Conservation (phyloP, 2,797 vertebrate species). For the Syndactyla subalaris region DNA sequence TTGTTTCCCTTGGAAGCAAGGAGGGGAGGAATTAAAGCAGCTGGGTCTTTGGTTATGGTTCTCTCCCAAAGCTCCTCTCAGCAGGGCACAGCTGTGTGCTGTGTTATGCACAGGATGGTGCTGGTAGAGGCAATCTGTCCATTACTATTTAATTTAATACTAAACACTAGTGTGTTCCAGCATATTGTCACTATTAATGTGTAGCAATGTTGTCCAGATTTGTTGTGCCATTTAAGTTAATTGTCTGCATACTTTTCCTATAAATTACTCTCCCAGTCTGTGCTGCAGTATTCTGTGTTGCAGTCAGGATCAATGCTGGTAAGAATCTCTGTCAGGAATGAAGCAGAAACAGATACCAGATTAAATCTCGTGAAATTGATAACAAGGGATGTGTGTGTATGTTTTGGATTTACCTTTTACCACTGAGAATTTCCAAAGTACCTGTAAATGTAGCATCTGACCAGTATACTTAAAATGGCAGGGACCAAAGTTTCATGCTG, state of each 20-base stretch:
- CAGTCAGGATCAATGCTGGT: not conserved
- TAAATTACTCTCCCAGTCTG: constrained; percentile 11
- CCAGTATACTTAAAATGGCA: not conserved
- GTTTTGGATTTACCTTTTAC: not conserved
- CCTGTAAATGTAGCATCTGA: not conserved
- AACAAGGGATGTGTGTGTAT: not conserved
- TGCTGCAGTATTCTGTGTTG: not conserved
- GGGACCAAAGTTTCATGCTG: not conserved
- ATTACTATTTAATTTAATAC: constrained; percentile 25
- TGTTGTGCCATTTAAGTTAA: constrained; percentile 32
- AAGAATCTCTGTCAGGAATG: not conserved
- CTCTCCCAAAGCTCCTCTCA: not conserved
- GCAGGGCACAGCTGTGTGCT: not conserved
- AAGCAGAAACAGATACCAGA: not conserved
- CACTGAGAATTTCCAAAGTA: not conserved
- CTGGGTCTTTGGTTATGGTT: not conserved
- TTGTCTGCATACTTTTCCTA: constrained; percentile 27
- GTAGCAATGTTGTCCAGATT: constrained; percentile 4
- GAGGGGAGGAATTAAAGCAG: not conserved
- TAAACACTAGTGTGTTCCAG: constrained; percentile 7
- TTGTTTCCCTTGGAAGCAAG: not conserved
- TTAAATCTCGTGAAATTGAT: not conserved
- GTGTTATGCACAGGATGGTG: not conserved
- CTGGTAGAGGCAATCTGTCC: constrained; percentile 38
- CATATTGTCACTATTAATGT: constrained; percentile 43